Conservation (phyloP, 2,113 vertebrate species). For the Crotophaga sulcirostris region DNA sequence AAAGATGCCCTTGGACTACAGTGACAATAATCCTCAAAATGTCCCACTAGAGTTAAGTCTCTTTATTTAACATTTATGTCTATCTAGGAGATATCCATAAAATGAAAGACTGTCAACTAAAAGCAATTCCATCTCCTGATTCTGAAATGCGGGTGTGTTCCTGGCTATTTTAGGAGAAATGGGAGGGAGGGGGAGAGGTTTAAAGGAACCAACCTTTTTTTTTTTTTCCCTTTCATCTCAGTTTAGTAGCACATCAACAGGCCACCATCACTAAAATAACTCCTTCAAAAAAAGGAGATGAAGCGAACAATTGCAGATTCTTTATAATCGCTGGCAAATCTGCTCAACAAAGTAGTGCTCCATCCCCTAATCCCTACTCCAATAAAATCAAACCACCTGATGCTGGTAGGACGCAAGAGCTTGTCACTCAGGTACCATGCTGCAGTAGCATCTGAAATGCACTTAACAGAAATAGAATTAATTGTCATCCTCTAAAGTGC, state of each 20-base stretch:
- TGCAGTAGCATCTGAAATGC: background rate
- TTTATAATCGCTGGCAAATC: background rate
- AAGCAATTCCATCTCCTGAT: background rate
- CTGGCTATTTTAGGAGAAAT: background rate
- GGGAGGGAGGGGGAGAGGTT: too few species aligned
- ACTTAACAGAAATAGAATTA: conserved; percentile 23
- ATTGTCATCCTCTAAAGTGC: background rate
- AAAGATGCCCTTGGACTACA: background rate
- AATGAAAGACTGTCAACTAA: background rate
- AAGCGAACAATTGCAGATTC: background rate
- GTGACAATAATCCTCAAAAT: background rate
- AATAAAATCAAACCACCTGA: background rate
- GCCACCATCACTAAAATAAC: background rate
- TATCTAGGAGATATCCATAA: background rate
- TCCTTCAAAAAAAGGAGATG: background rate
- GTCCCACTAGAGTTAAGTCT: background rate
- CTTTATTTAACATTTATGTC: background rate
- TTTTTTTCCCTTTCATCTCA: background rate
- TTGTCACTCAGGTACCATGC: background rate
- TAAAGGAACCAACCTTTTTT: background rate
- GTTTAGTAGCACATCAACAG: background rate
- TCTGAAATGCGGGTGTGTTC: background rate
- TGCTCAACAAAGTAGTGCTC: background rate
- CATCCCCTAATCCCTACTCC: background rate
- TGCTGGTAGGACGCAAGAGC: background rate